phyloP scores from a whole-genome alignment of 2,888 invertebrate species.

The Drosophila kanekoi region DNA sequence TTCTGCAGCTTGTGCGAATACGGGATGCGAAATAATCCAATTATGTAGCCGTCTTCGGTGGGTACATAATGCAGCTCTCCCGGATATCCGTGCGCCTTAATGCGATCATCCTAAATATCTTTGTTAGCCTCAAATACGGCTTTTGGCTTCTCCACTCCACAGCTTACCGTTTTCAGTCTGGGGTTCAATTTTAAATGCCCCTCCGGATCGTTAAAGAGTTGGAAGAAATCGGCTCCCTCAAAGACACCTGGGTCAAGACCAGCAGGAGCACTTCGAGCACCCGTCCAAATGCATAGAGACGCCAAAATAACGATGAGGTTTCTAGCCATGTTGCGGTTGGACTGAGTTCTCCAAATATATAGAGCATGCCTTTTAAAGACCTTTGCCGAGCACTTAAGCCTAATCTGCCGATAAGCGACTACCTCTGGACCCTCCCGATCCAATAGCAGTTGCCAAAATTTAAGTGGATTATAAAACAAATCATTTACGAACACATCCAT shows the following conservation, averaged over 20 bases:
- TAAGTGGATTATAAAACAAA: conserved; percentile 7
- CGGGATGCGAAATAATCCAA: conserved; percentile 77
- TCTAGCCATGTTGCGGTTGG: conserved; percentile 17
- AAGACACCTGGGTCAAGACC: background rate
- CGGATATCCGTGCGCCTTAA: conserved; percentile 86
- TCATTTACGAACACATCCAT: background rate
- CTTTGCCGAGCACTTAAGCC: background rate
- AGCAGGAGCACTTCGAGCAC: conserved; percentile 7
- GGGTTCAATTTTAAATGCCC: conserved; percentile 36
- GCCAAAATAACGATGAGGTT: conserved; percentile 9
- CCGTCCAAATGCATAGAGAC: conserved; percentile 1
- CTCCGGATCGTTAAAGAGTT: conserved; percentile 46
- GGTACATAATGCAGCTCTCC: conserved; percentile 87
- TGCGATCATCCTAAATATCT: conserved; percentile 47
- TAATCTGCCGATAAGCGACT: conserved; percentile 29
- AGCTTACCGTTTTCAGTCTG: conserved; percentile 34
- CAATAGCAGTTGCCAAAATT: conserved; percentile 6
- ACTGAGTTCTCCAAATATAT: conserved; percentile 12
- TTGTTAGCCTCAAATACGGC: background rate
- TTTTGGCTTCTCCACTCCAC: background rate
- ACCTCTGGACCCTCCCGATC: background rate
- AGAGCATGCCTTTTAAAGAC: conserved; percentile 14
- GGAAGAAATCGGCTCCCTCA: conserved; percentile 29
- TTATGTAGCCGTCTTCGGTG: conserved; percentile 75
- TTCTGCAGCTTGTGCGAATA: conserved; percentile 64